phyloP scores from a whole-genome alignment of 2,888 invertebrate species.

The Acronicta leporina region DNA sequence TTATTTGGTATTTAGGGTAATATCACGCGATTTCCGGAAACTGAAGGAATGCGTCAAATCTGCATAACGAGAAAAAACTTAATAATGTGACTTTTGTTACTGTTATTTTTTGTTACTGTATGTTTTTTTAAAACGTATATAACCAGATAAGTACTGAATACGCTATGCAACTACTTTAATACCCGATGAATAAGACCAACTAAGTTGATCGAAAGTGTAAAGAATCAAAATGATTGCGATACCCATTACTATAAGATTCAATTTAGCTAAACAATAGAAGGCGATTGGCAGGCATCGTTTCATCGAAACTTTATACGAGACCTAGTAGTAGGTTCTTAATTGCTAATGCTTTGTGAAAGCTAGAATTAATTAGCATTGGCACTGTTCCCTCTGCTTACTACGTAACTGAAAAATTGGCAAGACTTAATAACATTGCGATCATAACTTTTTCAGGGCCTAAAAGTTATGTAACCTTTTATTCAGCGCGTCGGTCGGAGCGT shows the following conservation, averaged over 20 bases:
- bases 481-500: slow-evolving; percentile 26
- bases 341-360: slow-evolving; percentile 24
- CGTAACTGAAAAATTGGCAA: background rate
- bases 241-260: slow-evolving; percentile 3
- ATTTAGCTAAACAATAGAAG: slow-evolving; percentile 4
- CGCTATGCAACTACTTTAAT: no score
- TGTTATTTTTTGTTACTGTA: no score
- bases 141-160: no score
- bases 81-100: no score
- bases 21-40: no score
- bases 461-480: slow-evolving; percentile 39
- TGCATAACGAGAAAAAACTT: no score
- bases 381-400: slow-evolving; percentile 3
- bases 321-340: slow-evolving; percentile 17
- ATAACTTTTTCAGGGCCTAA: slow-evolving; percentile 7
- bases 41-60: no score
- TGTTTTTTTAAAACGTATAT: no score
- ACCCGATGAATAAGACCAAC: no score
- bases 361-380: slow-evolving; percentile 26
- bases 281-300: slow-evolving; percentile 26
- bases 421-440: background rate
- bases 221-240: slow-evolving; percentile 3
- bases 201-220: no score
- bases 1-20: no score
- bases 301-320: slow-evolving; percentile 20